These are phyloP conservation scores for Drosophila littoralis DNA, from an alignment of 1,140 invertebrate species.

Conservation along the genomic window DNA sequence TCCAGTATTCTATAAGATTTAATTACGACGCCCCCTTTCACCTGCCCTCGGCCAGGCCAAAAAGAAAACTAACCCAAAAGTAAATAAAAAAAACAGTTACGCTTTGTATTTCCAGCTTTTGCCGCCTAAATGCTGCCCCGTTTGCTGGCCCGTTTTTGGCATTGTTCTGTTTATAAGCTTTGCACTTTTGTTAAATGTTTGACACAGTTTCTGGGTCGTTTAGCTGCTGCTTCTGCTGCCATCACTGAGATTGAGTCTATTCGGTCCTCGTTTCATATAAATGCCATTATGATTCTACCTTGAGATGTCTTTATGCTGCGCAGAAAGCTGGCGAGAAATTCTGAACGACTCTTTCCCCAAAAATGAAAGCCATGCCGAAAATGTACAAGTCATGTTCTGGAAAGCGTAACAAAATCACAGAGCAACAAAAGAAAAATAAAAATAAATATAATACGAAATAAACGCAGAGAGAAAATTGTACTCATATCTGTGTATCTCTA, in stretches of 20 bases:
- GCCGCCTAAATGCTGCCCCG: constrained; percentile 69
- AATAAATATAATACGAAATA: constrained; percentile 2
- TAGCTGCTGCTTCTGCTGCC: constrained; percentile 10
- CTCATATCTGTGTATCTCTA: constrained; percentile 23
- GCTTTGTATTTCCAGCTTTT: constrained; percentile 69
- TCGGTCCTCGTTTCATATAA: constrained; percentile 72
- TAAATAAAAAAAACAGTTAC: constrained; percentile 64
- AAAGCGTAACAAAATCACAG: constrained; percentile 77
- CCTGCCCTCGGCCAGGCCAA: constrained; percentile 22
- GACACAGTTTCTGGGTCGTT: constrained; percentile 73
- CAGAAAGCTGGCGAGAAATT: constrained; percentile 67
- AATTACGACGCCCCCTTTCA: constrained; percentile 61
- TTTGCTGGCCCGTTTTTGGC: constrained; percentile 73
- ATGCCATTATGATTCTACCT: constrained; percentile 68
- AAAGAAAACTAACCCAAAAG: constrained; percentile 2
- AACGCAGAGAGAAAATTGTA: constrained; percentile 54
- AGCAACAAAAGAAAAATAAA: not conserved
- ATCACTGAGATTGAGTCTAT: constrained; percentile 59
- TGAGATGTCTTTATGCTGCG: constrained; percentile 58
- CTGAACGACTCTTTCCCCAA: constrained; percentile 28
- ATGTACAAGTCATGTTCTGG: constrained; percentile 76
- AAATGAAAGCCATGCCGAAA: constrained; percentile 72
- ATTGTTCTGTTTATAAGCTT: constrained; percentile 74
- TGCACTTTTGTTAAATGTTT: constrained; percentile 76
- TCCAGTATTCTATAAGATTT: constrained; percentile 63